phyloP scores from a whole-genome alignment of 2,888 invertebrate species.

The Rotaria macrura region DNA sequence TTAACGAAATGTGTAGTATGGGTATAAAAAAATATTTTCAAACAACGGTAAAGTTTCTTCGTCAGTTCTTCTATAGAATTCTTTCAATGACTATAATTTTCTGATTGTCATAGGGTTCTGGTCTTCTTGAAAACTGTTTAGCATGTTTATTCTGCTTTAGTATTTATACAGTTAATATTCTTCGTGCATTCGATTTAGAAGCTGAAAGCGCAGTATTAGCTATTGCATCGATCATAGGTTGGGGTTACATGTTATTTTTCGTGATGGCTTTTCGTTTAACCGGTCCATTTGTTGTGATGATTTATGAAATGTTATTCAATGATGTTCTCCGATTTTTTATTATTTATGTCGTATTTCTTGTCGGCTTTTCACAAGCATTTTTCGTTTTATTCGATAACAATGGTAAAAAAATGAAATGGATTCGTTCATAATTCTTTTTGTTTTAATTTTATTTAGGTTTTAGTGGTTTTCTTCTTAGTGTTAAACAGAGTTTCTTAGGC shows the following conservation, averaged over 20 bases:
- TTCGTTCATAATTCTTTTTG: no score
- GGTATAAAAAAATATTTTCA: constrained; percentile 1
- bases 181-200: neutral
- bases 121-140: neutral
- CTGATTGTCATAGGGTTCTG: neutral
- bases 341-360: neutral
- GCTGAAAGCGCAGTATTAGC: neutral
- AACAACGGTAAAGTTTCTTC: neutral
- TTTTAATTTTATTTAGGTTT: neutral
- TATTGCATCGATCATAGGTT: neutral
- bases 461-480: neutral
- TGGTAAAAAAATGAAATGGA: neutral
- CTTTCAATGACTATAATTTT: neutral
- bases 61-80: neutral
- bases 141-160: neutral
- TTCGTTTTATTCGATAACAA: neutral
- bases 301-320: neutral
- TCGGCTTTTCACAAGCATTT: neutral
- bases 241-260: neutral
- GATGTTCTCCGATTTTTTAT: neutral
- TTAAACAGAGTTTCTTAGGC: neutral
- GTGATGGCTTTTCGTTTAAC: neutral
- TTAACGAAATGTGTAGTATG: neutral
- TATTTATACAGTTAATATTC: neutral
- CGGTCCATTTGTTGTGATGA: neutral